Evolutionary conservation across 1,140 invertebrate species (phyloP), one percentile per base, ranked within the genome.

Genomic region (Akabosia matsudoensis): DNA sequence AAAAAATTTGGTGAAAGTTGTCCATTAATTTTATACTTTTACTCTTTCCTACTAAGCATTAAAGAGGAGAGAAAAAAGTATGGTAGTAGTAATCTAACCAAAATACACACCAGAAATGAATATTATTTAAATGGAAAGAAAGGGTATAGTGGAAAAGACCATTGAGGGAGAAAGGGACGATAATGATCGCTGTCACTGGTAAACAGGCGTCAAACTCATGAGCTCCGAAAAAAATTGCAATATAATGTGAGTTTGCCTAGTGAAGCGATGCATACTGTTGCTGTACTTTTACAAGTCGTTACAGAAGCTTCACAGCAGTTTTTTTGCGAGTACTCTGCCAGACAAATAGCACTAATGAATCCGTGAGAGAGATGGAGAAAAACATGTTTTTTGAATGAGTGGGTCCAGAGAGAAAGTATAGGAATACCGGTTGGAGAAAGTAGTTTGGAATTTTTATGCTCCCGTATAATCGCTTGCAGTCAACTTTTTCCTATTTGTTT

Each of bases 191-290:
- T 16, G 54, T 56, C 54, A 56, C 10, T 56, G 22, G 54, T 24
- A 56, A 56, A 56, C 54, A 56, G 22, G 54, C 54, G 54, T 56
- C 22, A 56, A 56, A 56, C 54, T 56, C 54, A 56, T 56, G 54
- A 56, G 22, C 10, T 56, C 54, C 7, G 22, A 24, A 56, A 56
- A n/a, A 56, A 56, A 56, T 56, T 56, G 54, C 54, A 56, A 56
- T 56, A 56, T 56, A 56, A 56, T 56, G 54, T 16, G 54, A 56
- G 22, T 56, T 13, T 24, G 54, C 54, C 54, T n/a, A 56, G 22
- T 4, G 10, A 56, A 13, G 54, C 22, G 54, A 16, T 16, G 22
- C 22, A 10, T 24, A 56, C 24, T 10, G 10, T 16, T 13, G 54
- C 10, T 56, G 54, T 56, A 16, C 10, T 13, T 56, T n/a, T 22